A percentile compares a stretch with the other conserved stretches of the same genome.
Conservation (phyloP, 1,140 invertebrate species). For the Ips nitidus region DNA sequence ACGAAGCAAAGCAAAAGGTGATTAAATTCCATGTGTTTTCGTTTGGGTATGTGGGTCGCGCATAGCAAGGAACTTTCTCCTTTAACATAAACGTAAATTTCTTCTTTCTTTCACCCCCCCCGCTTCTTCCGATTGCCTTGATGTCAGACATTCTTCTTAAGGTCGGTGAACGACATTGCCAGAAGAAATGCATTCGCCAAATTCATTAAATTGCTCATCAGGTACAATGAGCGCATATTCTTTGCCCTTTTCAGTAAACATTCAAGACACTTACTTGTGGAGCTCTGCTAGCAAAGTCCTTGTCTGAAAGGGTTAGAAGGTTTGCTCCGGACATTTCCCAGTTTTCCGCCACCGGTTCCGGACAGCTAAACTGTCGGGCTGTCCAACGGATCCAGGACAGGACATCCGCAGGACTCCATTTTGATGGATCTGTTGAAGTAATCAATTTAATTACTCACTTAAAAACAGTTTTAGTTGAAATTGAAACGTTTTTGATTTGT, state of each 20-base stretch:
- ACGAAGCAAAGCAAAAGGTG: conserved; percentile 5
- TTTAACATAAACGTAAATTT: conserved; percentile 30
- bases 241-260: too few relatives aligned
- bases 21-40: conserved; percentile 34
- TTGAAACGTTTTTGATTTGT: too few relatives aligned
- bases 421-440: conserved; percentile 71
- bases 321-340: conserved; percentile 79
- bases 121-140: background rate
- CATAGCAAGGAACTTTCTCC: conserved; percentile 28
- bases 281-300: conserved; percentile 80
- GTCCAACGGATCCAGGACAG: conserved; percentile 86
- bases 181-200: conserved; percentile 11
- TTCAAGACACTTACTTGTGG: conserved; percentile 64
- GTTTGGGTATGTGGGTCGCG: conserved; percentile 26
- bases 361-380: conserved; percentile 72
- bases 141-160: conserved; percentile 20
- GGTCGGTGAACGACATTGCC: conserved; percentile 33
- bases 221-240: too few relatives aligned
- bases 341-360: conserved; percentile 67
- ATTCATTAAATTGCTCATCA: too few relatives aligned
- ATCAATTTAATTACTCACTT: too few relatives aligned
- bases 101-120: conserved; percentile 17
- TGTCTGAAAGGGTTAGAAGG: conserved; percentile 75
- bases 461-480: too few relatives aligned
- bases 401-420: conserved; percentile 82